Evolutionary conservation across 2,888 invertebrate species (phyloP).

Genomic region (Zelleria hepariella): DNA sequence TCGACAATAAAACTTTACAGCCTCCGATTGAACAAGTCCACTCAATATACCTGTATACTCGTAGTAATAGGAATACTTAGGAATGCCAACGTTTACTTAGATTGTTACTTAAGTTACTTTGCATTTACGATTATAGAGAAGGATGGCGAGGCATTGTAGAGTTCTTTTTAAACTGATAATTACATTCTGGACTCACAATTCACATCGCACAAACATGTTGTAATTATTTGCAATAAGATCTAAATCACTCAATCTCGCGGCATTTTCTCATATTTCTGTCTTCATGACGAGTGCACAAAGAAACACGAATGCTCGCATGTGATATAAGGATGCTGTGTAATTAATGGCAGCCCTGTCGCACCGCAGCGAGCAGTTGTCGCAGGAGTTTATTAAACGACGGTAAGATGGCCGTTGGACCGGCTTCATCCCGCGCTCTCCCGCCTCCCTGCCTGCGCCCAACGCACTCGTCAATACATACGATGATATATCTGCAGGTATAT

Average conservation of each 20-base stretch:
- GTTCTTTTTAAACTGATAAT: too few species aligned
- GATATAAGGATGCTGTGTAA: neutral
- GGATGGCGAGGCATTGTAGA: too few species aligned
- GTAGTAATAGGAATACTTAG: constrained; percentile 3
- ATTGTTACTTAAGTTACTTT: neutral
- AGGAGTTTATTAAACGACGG: constrained; percentile 62
- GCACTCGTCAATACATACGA: constrained; percentile 20
- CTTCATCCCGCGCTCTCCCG: constrained; percentile 54
- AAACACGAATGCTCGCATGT: neutral
- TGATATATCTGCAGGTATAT: neutral
- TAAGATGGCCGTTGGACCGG: constrained; percentile 67
- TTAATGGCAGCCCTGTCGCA: constrained; percentile 38
- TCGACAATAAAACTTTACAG: constrained; percentile 26
- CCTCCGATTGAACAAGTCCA: constrained; percentile 6
- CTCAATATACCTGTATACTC: constrained; percentile 3
- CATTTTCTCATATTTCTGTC: neutral
- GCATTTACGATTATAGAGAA: neutral
- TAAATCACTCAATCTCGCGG: too few species aligned
- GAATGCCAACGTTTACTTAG: neutral
- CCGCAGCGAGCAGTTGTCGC: constrained; percentile 51
- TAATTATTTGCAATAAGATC: too few species aligned
- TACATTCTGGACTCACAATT: too few species aligned
- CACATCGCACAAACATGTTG: neutral
- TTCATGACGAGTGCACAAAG: neutral
- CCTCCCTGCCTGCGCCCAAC: constrained; percentile 33